These are phyloP conservation scores for Ivindomyrus marchei DNA, from an alignment of 2,113 vertebrate species.

Conservation along the genomic window DNA sequence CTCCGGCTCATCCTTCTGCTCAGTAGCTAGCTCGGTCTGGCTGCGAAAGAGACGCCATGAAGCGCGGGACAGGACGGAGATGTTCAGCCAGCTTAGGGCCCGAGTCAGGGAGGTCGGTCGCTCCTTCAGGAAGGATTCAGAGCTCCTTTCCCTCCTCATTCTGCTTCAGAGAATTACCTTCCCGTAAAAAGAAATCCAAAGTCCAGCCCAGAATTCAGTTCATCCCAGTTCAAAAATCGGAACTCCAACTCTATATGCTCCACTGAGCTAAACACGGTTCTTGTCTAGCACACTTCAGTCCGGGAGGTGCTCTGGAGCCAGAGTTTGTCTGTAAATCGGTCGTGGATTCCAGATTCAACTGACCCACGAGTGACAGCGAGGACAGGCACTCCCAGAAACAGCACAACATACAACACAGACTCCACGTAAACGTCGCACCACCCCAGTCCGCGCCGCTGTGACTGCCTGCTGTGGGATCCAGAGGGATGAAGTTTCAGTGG, in stretches of 20 bases:
- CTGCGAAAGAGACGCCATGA: constrained; percentile 84
- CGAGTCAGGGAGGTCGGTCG: constrained; percentile 73
- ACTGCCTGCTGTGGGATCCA: background rate
- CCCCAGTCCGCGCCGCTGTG: background rate
- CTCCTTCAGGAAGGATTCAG: constrained; percentile 69
- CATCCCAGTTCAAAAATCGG: background rate
- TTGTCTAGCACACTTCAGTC: background rate
- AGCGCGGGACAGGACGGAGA: constrained; percentile 79
- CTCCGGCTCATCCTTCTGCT: constrained; percentile 41
- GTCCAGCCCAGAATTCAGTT: background rate
- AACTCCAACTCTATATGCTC: background rate
- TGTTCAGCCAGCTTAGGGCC: constrained; percentile 86
- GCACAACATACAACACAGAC: background rate
- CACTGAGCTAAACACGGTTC: background rate
- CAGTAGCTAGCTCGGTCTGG: constrained; percentile 72
- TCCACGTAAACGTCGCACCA: background rate
- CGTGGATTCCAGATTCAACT: background rate
- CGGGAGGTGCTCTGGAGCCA: background rate
- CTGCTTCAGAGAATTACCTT: constrained; percentile 33
- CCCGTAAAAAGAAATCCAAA: background rate
- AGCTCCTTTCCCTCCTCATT: constrained; percentile 80
- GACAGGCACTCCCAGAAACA: background rate
- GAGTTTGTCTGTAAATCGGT: background rate
- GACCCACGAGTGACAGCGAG: background rate
- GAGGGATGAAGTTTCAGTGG: background rate